These are phyloP conservation scores for Myiozetetes cayanensis DNA, from an alignment of 2,113 vertebrate genomes.

Conservation along the genomic window DNA sequence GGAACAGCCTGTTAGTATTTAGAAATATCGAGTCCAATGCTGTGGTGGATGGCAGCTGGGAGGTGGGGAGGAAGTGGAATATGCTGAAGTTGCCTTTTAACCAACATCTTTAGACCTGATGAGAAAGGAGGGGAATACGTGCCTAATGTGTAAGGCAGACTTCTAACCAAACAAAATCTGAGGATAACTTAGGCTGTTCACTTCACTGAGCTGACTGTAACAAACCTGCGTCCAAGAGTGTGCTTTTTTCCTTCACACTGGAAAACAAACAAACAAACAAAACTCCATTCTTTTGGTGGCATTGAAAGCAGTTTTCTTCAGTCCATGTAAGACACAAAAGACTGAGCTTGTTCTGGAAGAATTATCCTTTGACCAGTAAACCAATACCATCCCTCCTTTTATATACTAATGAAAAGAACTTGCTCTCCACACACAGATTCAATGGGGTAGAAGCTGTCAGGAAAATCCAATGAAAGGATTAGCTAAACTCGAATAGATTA, in stretches of 20 bases:
- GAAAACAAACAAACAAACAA: background rate
- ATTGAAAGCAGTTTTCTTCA: background rate
- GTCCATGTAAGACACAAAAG: constrained; percentile 8
- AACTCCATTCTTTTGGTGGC: background rate
- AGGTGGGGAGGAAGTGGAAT: background rate
- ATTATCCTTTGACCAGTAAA: constrained; percentile 55
- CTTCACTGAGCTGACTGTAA: background rate
- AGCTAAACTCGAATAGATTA: constrained; percentile 47
- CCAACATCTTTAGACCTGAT: background rate
- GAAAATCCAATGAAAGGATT: constrained; percentile 61
- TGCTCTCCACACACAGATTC: background rate
- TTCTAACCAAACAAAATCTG: background rate
- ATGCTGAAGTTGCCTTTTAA: background rate
- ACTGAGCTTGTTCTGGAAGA: constrained; percentile 34
- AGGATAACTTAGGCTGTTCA: background rate
- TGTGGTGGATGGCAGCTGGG: background rate
- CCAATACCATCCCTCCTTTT: constrained; percentile 46
- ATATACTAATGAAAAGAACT: constrained; percentile 56
- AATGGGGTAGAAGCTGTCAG: constrained; percentile 47
- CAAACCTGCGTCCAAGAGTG: background rate
- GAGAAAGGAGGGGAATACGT: background rate
- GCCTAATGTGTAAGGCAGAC: background rate
- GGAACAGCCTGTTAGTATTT: background rate
- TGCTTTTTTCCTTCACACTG: background rate
- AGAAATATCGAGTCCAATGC: background rate